Percentiles rank a stretch among this genome's conserved stretches.
These are phyloP conservation scores for Bellardia pandia DNA, from an alignment of 2,888 invertebrate species.

Conservation along the genomic window DNA sequence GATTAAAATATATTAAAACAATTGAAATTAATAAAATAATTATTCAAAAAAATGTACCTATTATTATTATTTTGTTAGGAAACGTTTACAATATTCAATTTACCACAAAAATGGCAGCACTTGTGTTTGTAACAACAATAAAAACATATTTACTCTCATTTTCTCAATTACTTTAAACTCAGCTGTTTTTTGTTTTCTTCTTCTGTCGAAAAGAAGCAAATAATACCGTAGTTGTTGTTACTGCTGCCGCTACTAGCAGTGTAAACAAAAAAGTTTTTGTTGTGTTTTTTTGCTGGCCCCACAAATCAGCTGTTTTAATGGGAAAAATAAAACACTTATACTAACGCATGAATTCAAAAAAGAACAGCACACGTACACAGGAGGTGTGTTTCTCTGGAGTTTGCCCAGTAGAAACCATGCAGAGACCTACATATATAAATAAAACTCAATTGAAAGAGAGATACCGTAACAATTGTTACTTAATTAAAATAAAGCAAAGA, in stretches of 20 bases:
- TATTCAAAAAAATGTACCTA: no score
- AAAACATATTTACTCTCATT: constrained; percentile 45
- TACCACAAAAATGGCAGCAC: not conserved
- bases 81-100: no score
- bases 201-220: not conserved
- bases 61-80: no score
- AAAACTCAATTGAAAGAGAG: constrained; percentile 5
- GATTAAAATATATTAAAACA: no score
- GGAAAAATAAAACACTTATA: constrained; percentile 4
- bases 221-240: constrained; percentile 52
- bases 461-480: not conserved
- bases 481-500: not conserved
- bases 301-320: constrained; percentile 78
- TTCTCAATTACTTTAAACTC: constrained; percentile 68
- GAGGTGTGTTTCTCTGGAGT: constrained; percentile 70
- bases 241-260: constrained; percentile 6
- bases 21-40: no score
- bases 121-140: not conserved
- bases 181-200: constrained; percentile 72
- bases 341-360: not conserved
- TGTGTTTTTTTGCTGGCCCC: constrained; percentile 37
- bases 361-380: constrained; percentile 24
- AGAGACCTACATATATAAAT: constrained; percentile 2
- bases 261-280: constrained; percentile 53
- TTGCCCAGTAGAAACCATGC: constrained; percentile 49